Evolutionary conservation across 2,888 invertebrate species (phyloP), one percentile per base, ranked within the genome.

Genomic region (Pammene aurita): DNA sequence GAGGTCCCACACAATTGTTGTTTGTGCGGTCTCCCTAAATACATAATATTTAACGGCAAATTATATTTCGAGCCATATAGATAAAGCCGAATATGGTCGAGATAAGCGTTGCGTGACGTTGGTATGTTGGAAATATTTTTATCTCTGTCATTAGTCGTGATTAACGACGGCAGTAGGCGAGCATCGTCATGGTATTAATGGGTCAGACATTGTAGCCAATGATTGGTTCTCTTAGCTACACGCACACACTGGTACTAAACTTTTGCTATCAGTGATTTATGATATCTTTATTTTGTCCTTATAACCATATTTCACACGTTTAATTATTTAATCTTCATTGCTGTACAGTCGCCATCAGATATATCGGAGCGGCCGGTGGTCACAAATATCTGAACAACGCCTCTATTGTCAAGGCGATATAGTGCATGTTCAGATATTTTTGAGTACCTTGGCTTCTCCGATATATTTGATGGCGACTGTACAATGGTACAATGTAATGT

Each of bases 61-160:
- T 69, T 64, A 64, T 60, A 64, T 64, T 69, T 54, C 58, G 54
- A 46, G 54, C 72, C 42, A 63, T 73, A 67, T 72, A 75, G 75
- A 78, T n/a, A n/a, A 72, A 77, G 68, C 70, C 66, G 44, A 67
- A 61, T 73, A 72, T 67, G 71, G 66, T 69, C 72, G 65, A 71
- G 78, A 76, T 77, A 75, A 75, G 75, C 74, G 72, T 72, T 66
- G 70, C 71, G 72, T 72, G 73, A 72, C 71, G 73, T 70, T 66
- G 76, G 77, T 72, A 75, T 74, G 76, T 71, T 72, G 73, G 72
- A 77, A 76, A 78, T 81, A 81, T 84, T 83, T 82, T 80, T 80
- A 83, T 84, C 82, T 78, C 75, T 71, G 75, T 79, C 83, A 83
- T 84, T 84, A 83, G 80, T 77, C 73, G 78, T 83, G 82, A 84